Base-by-base conservation (phyloP, 2,797 vertebrate species). In the Channallabes apus region DNA sequence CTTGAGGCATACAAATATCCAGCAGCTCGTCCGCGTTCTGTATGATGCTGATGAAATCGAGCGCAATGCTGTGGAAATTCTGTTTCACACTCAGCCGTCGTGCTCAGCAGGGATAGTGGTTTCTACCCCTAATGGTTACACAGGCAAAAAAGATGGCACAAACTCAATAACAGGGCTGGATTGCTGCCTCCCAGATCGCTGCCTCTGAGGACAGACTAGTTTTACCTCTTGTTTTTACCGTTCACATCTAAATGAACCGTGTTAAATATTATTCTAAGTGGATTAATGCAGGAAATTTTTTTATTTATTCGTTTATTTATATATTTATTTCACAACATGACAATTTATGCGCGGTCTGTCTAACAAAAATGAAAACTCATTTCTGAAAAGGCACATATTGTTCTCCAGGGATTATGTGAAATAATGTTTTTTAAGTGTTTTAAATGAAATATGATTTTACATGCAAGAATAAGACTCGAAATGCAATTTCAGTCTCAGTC, bases 41-140 rank as follows among this genome's bases (percentile, higher is more conserved):
- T 94, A 93, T 93, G 91, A 90, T 92, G 91, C 90, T 93, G 91
- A 93, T 93, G 91, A 93, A 94, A 92, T 93, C 90, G 91, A 87
- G 85, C 90, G 93, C 91, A 94, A 93, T 90, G 84, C 88, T 94
- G 92, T 84, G 84, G 87, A 89, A 89, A 90, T 86, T 86, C 68
- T 85, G 87, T 80, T 87, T 86, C 86, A 86, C 84, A 86, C 82
- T 87, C 84, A 72, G 86, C 84, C 89, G 69, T 72, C 32, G 78
- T 54, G 82, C 88, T 84, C 69, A n/a, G 88, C 83, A 84, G 76
- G 84, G 83, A 87, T 90, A 91, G 92, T 89, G 90, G 90, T 77
- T 88, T 86, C 82, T 71, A 86, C 87, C 78, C 83, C 75, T 81
- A 86, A 84, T 83, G 85, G 79, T 83, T 68, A 71, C 82, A 73